Conservation (phyloP, 2,113 vertebrate genomes). For the Oxyruncus cristatus region DNA sequence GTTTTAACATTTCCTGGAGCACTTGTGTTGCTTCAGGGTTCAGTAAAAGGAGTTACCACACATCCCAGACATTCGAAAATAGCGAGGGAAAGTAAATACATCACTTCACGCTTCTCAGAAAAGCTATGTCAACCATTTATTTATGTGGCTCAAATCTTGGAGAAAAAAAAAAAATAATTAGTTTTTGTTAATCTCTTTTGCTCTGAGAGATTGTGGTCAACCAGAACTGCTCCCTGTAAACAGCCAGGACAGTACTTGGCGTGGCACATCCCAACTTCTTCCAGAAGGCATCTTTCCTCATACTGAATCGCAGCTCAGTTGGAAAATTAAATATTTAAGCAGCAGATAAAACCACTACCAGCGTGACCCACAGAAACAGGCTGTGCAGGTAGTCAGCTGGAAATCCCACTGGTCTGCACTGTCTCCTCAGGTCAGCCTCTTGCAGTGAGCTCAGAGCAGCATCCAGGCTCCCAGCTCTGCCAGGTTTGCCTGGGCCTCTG, state of each 20-base stretch:
- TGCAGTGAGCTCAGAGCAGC: neutral
- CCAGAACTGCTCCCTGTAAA: neutral
- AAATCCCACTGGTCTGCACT: neutral
- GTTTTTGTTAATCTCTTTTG: neutral
- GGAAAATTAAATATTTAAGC: neutral
- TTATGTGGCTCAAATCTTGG: neutral
- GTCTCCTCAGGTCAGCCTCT: neutral
- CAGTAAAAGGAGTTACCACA: neutral
- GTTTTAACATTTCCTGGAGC: neutral
- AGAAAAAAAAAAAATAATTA: neutral
- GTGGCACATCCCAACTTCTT: rapidly evolving
- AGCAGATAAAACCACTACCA: neutral
- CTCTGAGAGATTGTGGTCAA: neutral
- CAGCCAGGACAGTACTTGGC: neutral
- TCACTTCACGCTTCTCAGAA: neutral
- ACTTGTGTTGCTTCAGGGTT: neutral
- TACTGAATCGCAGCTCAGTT: neutral
- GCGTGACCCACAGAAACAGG: neutral
- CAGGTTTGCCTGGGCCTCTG: neutral
- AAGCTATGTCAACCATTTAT: neutral
- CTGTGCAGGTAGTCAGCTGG: neutral
- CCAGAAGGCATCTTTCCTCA: neutral
- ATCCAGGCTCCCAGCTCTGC: neutral
- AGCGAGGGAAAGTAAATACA: neutral
- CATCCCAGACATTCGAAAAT: neutral